Percentiles rank a stretch among this genome's conserved stretches.
phyloP scores from a whole-genome alignment of 2,113 vertebrate genomes.

The human region GRCh38 chr3:49769501-49770000 shows the following conservation, averaged over 20 bases:
- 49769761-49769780: neutral
- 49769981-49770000: neutral
- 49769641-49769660: neutral
- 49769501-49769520: neutral
- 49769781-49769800: neutral
- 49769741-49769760: neutral
- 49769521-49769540: neutral
- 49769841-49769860: neutral
- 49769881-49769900: neutral
- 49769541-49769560: neutral
- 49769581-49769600: neutral
- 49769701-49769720: neutral
- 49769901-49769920: neutral
- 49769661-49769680: neutral
- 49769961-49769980: too few relatives aligned
- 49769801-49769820: too few relatives aligned
- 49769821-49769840: too few relatives aligned
- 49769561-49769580: neutral
- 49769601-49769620: neutral
- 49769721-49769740: neutral
- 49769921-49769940: neutral
- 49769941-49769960: too few relatives aligned
- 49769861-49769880: neutral
- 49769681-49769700: neutral
- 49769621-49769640: neutral